These are phyloP conservation scores for Philopotamus ludificatus DNA, from an alignment of 1,140 invertebrate genomes.

Conservation along the genomic window DNA sequence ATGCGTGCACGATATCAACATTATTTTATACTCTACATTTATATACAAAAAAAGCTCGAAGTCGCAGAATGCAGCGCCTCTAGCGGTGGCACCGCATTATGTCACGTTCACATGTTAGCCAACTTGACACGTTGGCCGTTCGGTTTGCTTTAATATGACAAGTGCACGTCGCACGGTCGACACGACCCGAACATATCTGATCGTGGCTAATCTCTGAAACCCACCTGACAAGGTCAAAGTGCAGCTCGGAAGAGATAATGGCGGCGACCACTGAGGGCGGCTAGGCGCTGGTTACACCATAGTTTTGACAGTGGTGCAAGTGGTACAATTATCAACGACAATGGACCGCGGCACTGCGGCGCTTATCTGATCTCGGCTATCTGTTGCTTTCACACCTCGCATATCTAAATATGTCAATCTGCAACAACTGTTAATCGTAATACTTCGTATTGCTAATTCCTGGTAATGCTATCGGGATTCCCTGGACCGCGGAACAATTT, in stretches of 20 bases:
- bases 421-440: no score
- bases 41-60: no score
- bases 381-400: conserved; percentile 1
- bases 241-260: not conserved
- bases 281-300: not conserved
- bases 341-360: not conserved
- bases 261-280: not conserved
- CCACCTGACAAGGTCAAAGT: conserved; percentile 1
- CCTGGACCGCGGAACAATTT: no score
- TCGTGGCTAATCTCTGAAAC: not conserved
- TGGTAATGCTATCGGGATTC: no score
- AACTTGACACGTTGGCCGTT: no score
- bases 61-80: no score
- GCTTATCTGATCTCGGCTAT: conserved; percentile 7
- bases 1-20: no score
- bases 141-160: not conserved
- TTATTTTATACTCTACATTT: no score
- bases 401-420: no score
- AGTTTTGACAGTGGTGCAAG: conserved; percentile 8
- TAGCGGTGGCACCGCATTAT: no score
- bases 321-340: conserved; percentile 4
- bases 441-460: no score
- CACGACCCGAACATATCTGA: not conserved
- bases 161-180: not conserved
- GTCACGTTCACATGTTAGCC: no score